These are phyloP conservation scores for Phytoseiulus persimilis DNA, from an alignment of 2,888 invertebrate genomes.

Conservation along the genomic window DNA sequence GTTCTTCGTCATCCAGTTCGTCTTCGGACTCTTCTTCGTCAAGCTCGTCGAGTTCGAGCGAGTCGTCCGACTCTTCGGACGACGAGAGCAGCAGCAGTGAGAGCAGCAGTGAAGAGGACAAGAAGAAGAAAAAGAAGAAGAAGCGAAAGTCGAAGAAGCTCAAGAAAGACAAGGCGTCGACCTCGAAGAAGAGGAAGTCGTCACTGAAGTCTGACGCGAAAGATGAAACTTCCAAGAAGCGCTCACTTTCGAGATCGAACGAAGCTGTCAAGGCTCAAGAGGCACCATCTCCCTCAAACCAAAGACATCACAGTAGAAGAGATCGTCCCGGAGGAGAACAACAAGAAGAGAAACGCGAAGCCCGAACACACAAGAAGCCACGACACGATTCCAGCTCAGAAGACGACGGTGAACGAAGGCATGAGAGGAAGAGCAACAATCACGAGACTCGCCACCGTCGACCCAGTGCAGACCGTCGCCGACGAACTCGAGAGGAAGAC, in stretches of 20 bases:
- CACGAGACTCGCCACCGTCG: neutral
- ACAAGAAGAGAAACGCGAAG: neutral
- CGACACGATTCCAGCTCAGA: neutral
- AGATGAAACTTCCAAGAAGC: neutral
- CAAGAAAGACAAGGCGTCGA: neutral
- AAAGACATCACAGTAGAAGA: neutral
- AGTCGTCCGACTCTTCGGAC: neutral
- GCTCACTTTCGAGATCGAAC: neutral
- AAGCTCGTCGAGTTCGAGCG: slow-evolving; percentile 34
- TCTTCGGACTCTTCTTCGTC: slow-evolving; percentile 34
- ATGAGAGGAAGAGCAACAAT: neutral
- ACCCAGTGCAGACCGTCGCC: neutral
- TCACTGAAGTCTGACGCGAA: neutral
- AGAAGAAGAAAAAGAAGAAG: slow-evolving; percentile 6
- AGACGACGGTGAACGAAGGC: neutral
- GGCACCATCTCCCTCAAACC: neutral
- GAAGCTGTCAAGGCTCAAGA: neutral
- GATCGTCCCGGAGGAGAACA: neutral
- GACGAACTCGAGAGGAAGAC: neutral
- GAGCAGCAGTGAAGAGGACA: neutral
- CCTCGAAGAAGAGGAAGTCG: neutral
- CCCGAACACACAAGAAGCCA: neutral
- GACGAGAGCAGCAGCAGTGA: neutral
- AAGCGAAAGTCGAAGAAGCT: neutral
- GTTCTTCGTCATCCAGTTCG: slow-evolving; percentile 36